Evolutionary conservation across 2,113 vertebrate genomes (phyloP).

Genomic region (Thomomys bottae): DNA sequence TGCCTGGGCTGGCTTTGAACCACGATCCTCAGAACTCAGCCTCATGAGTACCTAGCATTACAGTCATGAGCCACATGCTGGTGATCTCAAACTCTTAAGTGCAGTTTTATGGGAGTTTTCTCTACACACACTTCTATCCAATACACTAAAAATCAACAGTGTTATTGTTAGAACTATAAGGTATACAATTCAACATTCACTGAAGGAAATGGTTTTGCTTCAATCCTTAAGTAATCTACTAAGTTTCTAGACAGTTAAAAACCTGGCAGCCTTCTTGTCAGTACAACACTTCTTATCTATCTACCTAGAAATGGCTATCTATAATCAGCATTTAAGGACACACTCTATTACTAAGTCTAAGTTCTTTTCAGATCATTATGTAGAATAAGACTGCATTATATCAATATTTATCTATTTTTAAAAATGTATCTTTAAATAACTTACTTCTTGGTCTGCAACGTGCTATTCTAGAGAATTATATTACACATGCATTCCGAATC

Average conservation of each 20-base stretch:
- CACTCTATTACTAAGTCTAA: not conserved
- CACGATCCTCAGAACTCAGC: too few relatives aligned
- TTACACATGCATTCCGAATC: conserved; percentile 23
- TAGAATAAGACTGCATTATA: conserved; percentile 37
- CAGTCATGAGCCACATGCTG: too few relatives aligned
- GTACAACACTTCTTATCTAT: conserved; percentile 36
- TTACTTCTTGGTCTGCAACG: not conserved
- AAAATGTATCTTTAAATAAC: conserved; percentile 53
- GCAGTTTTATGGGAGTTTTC: conserved; percentile 37
- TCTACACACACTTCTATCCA: not conserved
- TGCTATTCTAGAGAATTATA: conserved; percentile 34
- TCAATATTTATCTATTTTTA: conserved; percentile 40
- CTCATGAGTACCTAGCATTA: too few relatives aligned
- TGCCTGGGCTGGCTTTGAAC: too few relatives aligned
- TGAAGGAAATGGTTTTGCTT: conserved; percentile 68
- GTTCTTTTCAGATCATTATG: conserved; percentile 49
- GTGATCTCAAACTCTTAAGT: not conserved
- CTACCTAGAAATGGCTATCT: conserved; percentile 51
- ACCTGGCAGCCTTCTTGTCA: conserved; percentile 42
- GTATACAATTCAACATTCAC: conserved; percentile 49
- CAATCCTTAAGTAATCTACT: conserved; percentile 58
- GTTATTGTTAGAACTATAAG: conserved; percentile 52
- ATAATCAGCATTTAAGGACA: conserved; percentile 53
- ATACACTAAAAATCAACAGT: conserved; percentile 64
- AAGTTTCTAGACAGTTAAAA: conserved; percentile 57